Percentiles rank a stretch among this genome's conserved stretches.
Evolutionary conservation across 35 echinoderm and acorn worm genomes (phyloP).

Genomic region (Amphiura filiformis): DNA sequence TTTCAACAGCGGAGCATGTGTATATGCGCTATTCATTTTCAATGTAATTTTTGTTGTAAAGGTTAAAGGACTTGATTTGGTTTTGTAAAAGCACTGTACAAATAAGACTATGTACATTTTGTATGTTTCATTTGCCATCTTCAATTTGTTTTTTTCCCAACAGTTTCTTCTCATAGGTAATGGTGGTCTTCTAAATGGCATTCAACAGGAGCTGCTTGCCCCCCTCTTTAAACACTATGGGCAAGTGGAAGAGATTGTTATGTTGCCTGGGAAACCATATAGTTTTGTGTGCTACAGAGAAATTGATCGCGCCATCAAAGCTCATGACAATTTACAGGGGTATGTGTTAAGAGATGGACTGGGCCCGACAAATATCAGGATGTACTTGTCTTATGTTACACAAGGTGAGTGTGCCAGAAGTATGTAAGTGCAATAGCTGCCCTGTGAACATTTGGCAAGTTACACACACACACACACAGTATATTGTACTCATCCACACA

Average conservation of each 20-base stretch:
- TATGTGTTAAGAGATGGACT: background rate
- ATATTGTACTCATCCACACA: no score
- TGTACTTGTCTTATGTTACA: constrained; percentile 57
- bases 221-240: constrained; percentile 43
- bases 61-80: no score
- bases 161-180: constrained; percentile 54
- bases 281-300: constrained; percentile 45
- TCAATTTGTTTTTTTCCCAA: background rate
- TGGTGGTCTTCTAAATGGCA: constrained; percentile 57
- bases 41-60: no score
- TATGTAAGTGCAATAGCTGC: no score
- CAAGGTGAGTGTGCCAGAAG: constrained; percentile 48
- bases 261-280: constrained; percentile 69
- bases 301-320: background rate
- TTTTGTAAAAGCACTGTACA: no score
- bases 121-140: no score
- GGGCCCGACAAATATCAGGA: constrained; percentile 19
- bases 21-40: no score
- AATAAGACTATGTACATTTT: no score
- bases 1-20: no score
- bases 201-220: constrained; percentile 39
- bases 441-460: no score
- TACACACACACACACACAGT: no score
- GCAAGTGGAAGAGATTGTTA: constrained; percentile 43
- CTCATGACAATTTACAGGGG: constrained; percentile 33